A percentile compares a stretch with the other conserved stretches of the same genome.
phyloP scores from a whole-genome alignment of 2,797 vertebrate genomes.

The Xenentodon cancila region DNA sequence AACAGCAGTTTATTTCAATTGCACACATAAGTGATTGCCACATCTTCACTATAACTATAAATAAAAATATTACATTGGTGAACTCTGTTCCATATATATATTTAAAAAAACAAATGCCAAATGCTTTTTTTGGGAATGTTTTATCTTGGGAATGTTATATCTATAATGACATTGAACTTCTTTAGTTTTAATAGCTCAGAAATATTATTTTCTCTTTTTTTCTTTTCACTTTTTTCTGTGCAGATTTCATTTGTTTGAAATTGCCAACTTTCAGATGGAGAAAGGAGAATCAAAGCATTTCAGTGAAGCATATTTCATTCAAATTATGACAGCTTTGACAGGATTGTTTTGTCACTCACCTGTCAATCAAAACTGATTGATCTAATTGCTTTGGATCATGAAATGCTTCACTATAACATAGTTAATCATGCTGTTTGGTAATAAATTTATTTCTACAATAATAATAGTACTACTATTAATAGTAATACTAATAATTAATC shows the following conservation, averaged over 20 bases:
- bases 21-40: constrained; percentile 27
- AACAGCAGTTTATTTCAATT: constrained; percentile 29
- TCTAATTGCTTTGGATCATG: background rate
- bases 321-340: too few species aligned
- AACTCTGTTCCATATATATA: constrained; percentile 21
- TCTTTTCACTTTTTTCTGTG: too few species aligned
- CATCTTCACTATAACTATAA: constrained; percentile 6
- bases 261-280: background rate
- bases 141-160: constrained; percentile 2
- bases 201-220: too few species aligned
- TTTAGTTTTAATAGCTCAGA: too few species aligned
- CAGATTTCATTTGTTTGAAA: background rate
- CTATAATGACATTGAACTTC: background rate
- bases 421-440: background rate
- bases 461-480: too few species aligned
- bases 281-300: background rate
- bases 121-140: constrained; percentile 50
- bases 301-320: background rate
- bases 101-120: constrained; percentile 51
- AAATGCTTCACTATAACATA: background rate
- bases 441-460: background rate
- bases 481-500: too few species aligned
- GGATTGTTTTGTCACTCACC: background rate
- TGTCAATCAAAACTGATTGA: constrained; percentile 2
- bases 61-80: constrained; percentile 15